Evolutionary conservation across 2,888 invertebrate species (phyloP).

Genomic region (Rhingia campestris): DNA sequence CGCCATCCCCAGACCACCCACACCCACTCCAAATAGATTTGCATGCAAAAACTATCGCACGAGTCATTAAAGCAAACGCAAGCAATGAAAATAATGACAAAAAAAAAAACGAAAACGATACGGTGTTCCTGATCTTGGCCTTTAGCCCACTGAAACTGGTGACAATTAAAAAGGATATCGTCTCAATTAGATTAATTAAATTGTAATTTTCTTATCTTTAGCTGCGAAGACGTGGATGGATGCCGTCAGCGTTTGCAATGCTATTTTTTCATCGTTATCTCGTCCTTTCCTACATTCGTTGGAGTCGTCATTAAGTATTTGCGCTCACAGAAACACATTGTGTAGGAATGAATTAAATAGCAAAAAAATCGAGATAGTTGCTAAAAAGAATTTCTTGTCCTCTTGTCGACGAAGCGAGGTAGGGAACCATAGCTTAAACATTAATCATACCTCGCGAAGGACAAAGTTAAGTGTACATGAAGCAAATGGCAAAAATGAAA

Average conservation of each 20-base stretch:
- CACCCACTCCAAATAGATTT: slow-evolving; percentile 38
- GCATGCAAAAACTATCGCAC: slow-evolving; percentile 45
- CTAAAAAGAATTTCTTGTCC: slow-evolving; percentile 11
- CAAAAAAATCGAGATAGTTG: slow-evolving; percentile 28
- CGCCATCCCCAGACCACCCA: not conserved
- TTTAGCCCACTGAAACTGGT: slow-evolving; percentile 43
- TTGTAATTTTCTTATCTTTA: slow-evolving; percentile 69
- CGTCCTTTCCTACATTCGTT: slow-evolving; percentile 32
- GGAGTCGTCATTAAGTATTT: slow-evolving; percentile 42
- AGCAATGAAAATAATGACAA: slow-evolving; percentile 6
- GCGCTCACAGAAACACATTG: slow-evolving; percentile 26
- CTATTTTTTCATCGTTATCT: slow-evolving; percentile 26
- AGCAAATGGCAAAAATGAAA: slow-evolving; percentile 54
- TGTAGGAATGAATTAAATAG: slow-evolving; percentile 32
- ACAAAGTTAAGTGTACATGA: slow-evolving; percentile 61
- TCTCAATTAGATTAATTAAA: slow-evolving; percentile 74
- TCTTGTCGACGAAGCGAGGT: not conserved
- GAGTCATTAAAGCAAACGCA: slow-evolving; percentile 45
- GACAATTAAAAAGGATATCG: slow-evolving; percentile 74
- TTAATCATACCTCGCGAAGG: slow-evolving; percentile 60
- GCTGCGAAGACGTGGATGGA: slow-evolving; percentile 39
- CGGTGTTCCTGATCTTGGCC: slow-evolving; percentile 60
- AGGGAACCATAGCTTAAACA: slow-evolving; percentile 30
- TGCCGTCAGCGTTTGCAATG: slow-evolving; percentile 40
- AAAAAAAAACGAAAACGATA: slow-evolving; percentile 27